Evolutionary conservation across 64 coral and sea anemone species (phyloP).

Genomic region (Pocillopora damicornis): DNA sequence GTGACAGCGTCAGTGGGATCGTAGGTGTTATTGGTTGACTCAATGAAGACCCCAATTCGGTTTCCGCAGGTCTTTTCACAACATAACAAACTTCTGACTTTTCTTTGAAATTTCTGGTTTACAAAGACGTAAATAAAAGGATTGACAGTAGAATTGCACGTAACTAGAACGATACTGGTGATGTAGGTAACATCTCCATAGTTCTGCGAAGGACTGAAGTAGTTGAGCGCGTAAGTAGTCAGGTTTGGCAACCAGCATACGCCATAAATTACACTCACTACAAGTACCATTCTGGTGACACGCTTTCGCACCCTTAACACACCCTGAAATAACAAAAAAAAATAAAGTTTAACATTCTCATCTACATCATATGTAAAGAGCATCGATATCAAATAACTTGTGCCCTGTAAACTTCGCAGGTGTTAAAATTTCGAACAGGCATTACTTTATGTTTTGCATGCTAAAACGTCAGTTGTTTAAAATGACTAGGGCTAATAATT

Average conservation of each 20-base stretch:
- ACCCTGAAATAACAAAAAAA: background rate
- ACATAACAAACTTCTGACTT: constrained; percentile 8
- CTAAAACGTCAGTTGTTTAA: too few relatives aligned
- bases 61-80: background rate
- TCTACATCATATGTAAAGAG: too few relatives aligned
- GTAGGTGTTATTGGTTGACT: background rate
- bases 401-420: too few relatives aligned
- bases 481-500: too few relatives aligned
- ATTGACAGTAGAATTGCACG: constrained; percentile 34
- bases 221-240: constrained; percentile 35
- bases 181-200: constrained; percentile 50
- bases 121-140: constrained; percentile 37
- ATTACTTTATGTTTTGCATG: too few relatives aligned
- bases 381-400: too few relatives aligned
- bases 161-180: constrained; percentile 32
- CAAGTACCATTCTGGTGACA: constrained; percentile 40
- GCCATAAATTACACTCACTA: constrained; percentile 43
- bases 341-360: too few relatives aligned
- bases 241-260: constrained; percentile 40
- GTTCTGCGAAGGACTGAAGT: constrained; percentile 33
- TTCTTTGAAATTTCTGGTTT: constrained; percentile 19
- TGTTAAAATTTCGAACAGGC: too few relatives aligned
- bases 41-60: background rate
- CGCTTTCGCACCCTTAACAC: constrained; percentile 28
- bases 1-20: background rate